Evolutionary conservation across 2,113 vertebrate genomes (phyloP).

Genomic region (Festucalex cinctus): DNA sequence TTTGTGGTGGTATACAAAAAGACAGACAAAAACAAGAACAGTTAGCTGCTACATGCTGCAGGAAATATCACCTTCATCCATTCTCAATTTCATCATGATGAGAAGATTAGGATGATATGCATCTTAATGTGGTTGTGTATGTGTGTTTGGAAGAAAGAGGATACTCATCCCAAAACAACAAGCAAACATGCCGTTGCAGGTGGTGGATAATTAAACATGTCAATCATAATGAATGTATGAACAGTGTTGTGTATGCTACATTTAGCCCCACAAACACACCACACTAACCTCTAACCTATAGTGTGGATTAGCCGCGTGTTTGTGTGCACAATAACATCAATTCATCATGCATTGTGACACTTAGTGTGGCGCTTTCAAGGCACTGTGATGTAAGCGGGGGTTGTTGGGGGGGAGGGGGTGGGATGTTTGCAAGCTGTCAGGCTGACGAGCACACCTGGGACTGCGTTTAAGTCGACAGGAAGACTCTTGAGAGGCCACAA

Average conservation of each 20-base stretch:
- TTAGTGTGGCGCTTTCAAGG: constrained; percentile 14
- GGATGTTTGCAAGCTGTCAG: constrained; percentile 35
- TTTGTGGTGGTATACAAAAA: neutral
- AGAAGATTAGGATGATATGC: neutral
- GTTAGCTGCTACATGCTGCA: neutral
- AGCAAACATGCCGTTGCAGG: constrained; percentile 30
- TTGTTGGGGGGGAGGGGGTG: constrained; percentile 37
- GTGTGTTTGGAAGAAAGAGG: neutral
- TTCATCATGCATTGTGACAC: neutral
- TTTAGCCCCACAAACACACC: constrained; percentile 25
- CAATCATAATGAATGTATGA: constrained; percentile 28
- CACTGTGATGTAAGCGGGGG: constrained; percentile 23
- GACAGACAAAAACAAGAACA: neutral
- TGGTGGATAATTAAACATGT: constrained; percentile 34
- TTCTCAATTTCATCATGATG: neutral
- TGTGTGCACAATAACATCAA: constrained; percentile 1
- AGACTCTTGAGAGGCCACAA: constrained; percentile 49
- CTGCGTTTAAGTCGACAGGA: constrained; percentile 56
- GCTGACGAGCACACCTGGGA: constrained; percentile 43
- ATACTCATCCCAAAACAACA: constrained; percentile 18
- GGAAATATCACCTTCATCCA: constrained; percentile 23
- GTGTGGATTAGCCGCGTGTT: constrained; percentile 39
- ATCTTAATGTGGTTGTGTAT: neutral
- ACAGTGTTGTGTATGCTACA: constrained; percentile 15
- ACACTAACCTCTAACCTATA: constrained; percentile 7